Evolutionary conservation across 64 coral and sea anemone species (phyloP).

Genomic region (Pocillopora verrucosa): DNA sequence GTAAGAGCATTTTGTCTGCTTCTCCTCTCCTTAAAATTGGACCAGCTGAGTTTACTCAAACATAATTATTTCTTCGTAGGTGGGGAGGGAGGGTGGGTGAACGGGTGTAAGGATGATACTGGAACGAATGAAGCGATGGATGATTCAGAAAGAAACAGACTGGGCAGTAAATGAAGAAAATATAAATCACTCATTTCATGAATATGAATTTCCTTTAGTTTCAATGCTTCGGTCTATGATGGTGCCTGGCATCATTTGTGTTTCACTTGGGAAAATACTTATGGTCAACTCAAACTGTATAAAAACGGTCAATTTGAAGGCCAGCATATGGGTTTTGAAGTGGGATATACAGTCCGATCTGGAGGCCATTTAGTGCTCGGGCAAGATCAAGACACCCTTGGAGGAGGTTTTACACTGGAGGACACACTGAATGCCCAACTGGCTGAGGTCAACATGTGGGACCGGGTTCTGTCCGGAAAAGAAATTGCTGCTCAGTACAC

Average conservation of each 20-base stretch:
- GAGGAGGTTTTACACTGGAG: constrained; percentile 60
- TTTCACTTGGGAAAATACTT: constrained; percentile 2
- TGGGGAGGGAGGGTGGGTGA: too few species aligned
- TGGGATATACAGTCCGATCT: constrained; percentile 7
- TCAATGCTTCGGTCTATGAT: neutral
- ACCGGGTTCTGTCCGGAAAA: constrained; percentile 41
- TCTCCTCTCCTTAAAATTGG: too few species aligned
- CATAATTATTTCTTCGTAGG: too few species aligned
- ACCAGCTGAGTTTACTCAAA: too few species aligned
- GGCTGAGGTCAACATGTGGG: constrained; percentile 81
- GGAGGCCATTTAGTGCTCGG: constrained; percentile 67
- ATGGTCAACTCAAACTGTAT: neutral
- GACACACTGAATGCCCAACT: constrained; percentile 76
- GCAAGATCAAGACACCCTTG: constrained; percentile 84
- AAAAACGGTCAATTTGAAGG: neutral
- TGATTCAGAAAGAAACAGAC: too few species aligned
- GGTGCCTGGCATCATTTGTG: neutral
- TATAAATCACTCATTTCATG: too few species aligned
- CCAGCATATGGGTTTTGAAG: neutral
- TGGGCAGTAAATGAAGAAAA: too few species aligned
- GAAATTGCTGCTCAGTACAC: constrained; percentile 29
- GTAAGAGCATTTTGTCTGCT: too few species aligned
- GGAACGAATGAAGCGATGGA: too few species aligned
- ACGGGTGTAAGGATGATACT: too few species aligned
- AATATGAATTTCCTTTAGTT: neutral